A percentile compares a stretch with the other conserved stretches of the same genome.
Evolutionary conservation across 2,888 invertebrate species (phyloP).

Genomic region (Stomorhina lunata): DNA sequence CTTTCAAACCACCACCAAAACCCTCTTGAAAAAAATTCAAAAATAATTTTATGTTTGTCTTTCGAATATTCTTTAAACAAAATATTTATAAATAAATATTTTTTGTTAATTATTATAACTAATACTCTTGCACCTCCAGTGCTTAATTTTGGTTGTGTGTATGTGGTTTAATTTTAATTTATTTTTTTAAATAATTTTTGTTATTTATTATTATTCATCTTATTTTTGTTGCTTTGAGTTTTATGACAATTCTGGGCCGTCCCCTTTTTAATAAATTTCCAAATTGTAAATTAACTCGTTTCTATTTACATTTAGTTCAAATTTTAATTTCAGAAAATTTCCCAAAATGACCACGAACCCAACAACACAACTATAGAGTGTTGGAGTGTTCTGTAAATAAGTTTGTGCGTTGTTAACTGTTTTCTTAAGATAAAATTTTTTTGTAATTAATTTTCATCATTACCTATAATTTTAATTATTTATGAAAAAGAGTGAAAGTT

Average conservation of each 20-base stretch:
- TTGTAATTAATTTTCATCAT: neutral
- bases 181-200: neutral
- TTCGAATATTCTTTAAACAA: constrained; percentile 3
- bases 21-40: constrained; percentile 17
- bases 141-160: constrained; percentile 63
- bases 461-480: neutral
- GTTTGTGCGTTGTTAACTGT: constrained; percentile 57
- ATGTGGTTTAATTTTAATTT: constrained; percentile 27
- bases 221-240: neutral
- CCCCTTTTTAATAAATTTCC: neutral
- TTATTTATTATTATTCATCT: neutral
- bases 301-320: neutral
- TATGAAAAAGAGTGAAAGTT: neutral
- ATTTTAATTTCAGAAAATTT: constrained; percentile 25
- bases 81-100: constrained; percentile 23
- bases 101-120: constrained; percentile 19
- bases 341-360: constrained; percentile 20
- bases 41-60: constrained; percentile 26
- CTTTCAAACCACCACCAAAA: constrained; percentile 26
- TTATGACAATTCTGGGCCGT: neutral
- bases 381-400: constrained; percentile 61
- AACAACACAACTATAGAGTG: constrained; percentile 24
- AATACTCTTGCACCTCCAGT: constrained; percentile 56
- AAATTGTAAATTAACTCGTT: neutral
- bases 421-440: neutral